A percentile compares a stretch with the other conserved stretches of the same genome.
Evolutionary conservation across 92 coral and sea anemone species (phyloP).

Genomic region (Parazoanthus atlanticus): DNA sequence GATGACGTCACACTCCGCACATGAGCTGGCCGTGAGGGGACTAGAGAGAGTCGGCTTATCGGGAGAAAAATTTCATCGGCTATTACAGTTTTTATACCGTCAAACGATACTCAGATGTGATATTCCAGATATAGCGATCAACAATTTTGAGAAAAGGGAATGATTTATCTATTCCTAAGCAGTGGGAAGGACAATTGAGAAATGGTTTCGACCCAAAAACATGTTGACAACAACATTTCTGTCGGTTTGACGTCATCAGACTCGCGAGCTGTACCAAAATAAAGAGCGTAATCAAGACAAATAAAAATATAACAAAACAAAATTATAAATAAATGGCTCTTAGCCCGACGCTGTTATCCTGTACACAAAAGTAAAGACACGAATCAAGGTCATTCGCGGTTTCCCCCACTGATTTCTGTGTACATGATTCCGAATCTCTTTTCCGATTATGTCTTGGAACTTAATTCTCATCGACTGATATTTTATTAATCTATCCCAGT

Average conservation of each 20-base stretch:
- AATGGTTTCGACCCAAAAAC: slow-evolving; percentile 17
- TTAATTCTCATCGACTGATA: background rate
- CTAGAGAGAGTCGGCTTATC: slow-evolving; percentile 1
- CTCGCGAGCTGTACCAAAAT: background rate
- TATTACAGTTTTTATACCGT: background rate
- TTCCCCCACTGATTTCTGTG: background rate
- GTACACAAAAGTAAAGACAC: too few species aligned
- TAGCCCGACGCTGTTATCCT: background rate
- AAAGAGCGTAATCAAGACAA: background rate
- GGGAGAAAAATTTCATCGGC: too few species aligned
- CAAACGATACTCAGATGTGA: background rate
- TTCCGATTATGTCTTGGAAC: background rate
- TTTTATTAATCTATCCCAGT: background rate
- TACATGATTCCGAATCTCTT: background rate
- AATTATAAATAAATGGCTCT: background rate
- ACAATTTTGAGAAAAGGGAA: background rate
- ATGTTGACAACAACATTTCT: slow-evolving; percentile 12
- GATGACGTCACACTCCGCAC: slow-evolving; percentile 29
- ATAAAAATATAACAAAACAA: slow-evolving; percentile 7
- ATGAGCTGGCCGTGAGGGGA: background rate
- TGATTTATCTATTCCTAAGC: background rate
- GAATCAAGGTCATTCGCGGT: background rate
- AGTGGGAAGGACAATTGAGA: background rate
- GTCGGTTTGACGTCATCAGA: slow-evolving; percentile 35
- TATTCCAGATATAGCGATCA: background rate